Base-by-base conservation (phyloP, 2,797 vertebrate species). In the Chromobotia macracanthus region DNA sequence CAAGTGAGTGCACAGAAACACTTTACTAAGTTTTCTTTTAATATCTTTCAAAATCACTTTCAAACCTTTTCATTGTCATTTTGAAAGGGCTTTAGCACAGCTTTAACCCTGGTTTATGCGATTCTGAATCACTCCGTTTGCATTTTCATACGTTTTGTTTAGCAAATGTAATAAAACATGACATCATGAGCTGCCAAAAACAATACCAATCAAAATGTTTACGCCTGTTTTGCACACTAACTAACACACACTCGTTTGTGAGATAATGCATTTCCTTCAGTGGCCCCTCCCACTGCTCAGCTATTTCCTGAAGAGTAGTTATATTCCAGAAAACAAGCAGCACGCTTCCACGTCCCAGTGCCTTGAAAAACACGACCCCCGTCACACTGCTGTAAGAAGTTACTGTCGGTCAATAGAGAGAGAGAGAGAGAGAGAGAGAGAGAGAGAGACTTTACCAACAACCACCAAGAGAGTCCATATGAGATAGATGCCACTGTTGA, bases 401-500 rank as follows among this genome's bases (percentile, higher is more conserved):
- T 41, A 64, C 69, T 74, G 75, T 73, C 60, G 74, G 78, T 79
- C 23, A 44, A 76, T 71, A 48, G 55, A 23, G 55, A 23, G 55
- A 23, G 55, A 13, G 21, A 21, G 53, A 21, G 53, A 21, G 69
- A 21, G 66, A 51, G 78, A 67, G 66, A 3, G n/a, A 2, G 56
- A 55, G 71, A 51, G 66, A 2, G n/a, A 1, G 79, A 90, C 96
- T 96, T 97, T 96, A 99, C 98, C 97, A 75, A 99, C 98, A 48
- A 99, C 93, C 65, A 99, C 96, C 5, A 99, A 94, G 1, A 99
- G 95, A 80, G 91, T 94, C 98, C 98, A 99, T 88, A 99, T 99
- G 87, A 99, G 93, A 91, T 99, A 97, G 90, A 99, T 99, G 87
- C 97, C 97, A 76, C 94, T 98, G 96, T 99, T 99, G 95, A 99